phyloP scores from a whole-genome alignment of 2,888 invertebrate species.

The Chaetoderma sp. region DNA sequence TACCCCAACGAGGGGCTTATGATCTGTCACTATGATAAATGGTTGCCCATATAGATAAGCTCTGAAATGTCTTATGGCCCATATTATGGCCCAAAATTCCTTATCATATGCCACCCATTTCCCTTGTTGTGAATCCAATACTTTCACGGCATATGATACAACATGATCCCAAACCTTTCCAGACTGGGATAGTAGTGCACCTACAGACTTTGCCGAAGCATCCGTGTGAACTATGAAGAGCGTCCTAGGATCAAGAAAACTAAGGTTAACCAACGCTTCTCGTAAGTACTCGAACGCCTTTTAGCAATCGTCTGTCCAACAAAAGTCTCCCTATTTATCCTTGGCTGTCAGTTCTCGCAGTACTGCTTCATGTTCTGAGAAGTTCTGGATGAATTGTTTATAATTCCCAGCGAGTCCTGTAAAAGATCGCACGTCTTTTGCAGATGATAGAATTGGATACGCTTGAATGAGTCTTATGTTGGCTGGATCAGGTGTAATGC shows the following conservation, averaged over 20 bases:
- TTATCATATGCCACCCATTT: constrained; percentile 27
- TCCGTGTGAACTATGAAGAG: constrained; percentile 28
- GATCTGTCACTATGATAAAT: constrained; percentile 29
- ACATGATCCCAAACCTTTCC: constrained; percentile 18
- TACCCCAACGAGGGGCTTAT: too few relatives aligned
- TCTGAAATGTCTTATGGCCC: constrained; percentile 27
- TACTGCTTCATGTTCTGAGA: too few relatives aligned
- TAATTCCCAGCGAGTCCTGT: constrained; percentile 24
- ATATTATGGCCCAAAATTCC: constrained; percentile 34
- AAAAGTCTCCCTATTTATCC: too few relatives aligned
- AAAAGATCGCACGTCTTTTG: constrained; percentile 21
- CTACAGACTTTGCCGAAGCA: constrained; percentile 23
- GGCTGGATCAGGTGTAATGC: constrained; percentile 18
- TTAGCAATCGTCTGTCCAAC: constrained; percentile 25
- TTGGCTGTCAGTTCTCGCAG: too few relatives aligned
- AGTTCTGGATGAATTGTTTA: constrained; percentile 15
- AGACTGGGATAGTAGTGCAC: constrained; percentile 28
- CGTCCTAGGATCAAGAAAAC: constrained; percentile 14
- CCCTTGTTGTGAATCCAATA: constrained; percentile 23
- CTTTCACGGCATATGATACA: constrained; percentile 29
- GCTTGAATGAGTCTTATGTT: constrained; percentile 14
- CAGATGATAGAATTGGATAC: constrained; percentile 18
- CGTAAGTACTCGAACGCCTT: constrained; percentile 15
- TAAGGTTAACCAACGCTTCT: background rate
- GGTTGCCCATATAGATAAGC: constrained; percentile 29